Evolutionary conservation across 2,888 invertebrate genomes (phyloP).

Genomic region (Epirrhoe alternata): DNA sequence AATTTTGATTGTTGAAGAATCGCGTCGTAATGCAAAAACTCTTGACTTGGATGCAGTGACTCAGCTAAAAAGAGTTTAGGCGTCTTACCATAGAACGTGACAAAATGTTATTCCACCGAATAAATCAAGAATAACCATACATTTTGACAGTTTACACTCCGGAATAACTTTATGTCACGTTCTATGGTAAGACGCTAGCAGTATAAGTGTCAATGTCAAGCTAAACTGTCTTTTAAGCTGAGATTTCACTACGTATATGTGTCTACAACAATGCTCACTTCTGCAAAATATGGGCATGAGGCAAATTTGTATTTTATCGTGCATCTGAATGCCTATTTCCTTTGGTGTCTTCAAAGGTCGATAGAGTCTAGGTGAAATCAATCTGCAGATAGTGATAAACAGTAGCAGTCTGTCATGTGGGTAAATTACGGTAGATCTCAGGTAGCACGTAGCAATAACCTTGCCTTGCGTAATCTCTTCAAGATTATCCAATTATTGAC

Average conservation of each 20-base stretch:
- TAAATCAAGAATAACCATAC: too few species aligned
- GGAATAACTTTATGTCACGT: too few species aligned
- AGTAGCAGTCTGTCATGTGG: slow-evolving; percentile 23
- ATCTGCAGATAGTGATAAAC: not conserved
- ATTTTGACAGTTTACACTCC: too few species aligned
- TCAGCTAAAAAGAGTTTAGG: slow-evolving; percentile 38
- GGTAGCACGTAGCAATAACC: slow-evolving; percentile 38
- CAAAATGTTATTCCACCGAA: too few species aligned
- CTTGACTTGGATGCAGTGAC: slow-evolving; percentile 33
- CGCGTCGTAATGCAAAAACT: slow-evolving; percentile 37
- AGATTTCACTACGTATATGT: not conserved
- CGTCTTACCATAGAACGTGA: too few species aligned
- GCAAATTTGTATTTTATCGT: too few species aligned
- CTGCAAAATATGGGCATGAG: too few species aligned
- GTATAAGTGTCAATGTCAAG: slow-evolving; percentile 48
- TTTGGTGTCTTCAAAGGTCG: too few species aligned
- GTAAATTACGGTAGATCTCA: slow-evolving; percentile 40
- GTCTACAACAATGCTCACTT: too few species aligned
- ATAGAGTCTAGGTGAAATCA: too few species aligned
- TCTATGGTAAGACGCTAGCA: too few species aligned
- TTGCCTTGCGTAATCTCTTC: slow-evolving; percentile 41
- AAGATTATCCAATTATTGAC: slow-evolving; percentile 44
- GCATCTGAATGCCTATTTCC: too few species aligned
- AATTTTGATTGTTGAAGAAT: slow-evolving; percentile 22
- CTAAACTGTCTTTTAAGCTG: slow-evolving; percentile 11